Evolutionary conservation across 2,113 vertebrate species (phyloP).

Genomic region (Bos taurus): DNA sequence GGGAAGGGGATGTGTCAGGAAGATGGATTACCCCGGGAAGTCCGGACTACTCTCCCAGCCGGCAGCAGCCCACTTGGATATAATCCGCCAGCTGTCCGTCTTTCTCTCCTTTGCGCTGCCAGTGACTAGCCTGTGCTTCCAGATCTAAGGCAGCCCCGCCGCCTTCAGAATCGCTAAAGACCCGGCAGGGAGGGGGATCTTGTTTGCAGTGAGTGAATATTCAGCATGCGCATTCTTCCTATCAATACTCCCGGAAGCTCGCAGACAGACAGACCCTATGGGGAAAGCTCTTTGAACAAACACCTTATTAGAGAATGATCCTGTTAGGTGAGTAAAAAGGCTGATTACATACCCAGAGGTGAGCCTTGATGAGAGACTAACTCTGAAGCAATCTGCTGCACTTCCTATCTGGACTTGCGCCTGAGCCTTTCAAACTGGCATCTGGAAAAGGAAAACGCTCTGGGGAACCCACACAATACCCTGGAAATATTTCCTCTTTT

Average conservation of each 20-base stretch:
- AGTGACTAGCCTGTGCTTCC: slow-evolving; percentile 21
- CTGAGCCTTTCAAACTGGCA: slow-evolving; percentile 40
- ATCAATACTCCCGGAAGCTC: slow-evolving; percentile 35
- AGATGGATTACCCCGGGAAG: slow-evolving; percentile 68
- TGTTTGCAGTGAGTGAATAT: slow-evolving; percentile 66
- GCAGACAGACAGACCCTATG: slow-evolving; percentile 59
- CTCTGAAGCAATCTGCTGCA: slow-evolving; percentile 70
- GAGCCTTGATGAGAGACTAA: slow-evolving; percentile 65
- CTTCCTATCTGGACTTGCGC: slow-evolving; percentile 35
- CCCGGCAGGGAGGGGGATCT: slow-evolving; percentile 30
- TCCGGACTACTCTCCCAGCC: slow-evolving; percentile 32
- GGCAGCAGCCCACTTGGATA: slow-evolving; percentile 59
- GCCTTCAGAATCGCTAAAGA: slow-evolving; percentile 44
- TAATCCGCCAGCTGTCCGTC: slow-evolving; percentile 71
- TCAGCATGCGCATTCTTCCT: slow-evolving; percentile 17
- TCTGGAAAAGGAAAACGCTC: not conserved
- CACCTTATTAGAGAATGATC: slow-evolving; percentile 78
- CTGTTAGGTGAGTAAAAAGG: slow-evolving; percentile 80
- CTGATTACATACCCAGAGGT: slow-evolving; percentile 76
- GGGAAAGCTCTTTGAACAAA: slow-evolving; percentile 74
- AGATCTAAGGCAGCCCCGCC: slow-evolving; percentile 20
- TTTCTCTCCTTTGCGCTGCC: slow-evolving; percentile 58
- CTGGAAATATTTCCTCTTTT: not conserved
- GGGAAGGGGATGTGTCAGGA: slow-evolving; percentile 51
- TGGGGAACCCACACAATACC: not conserved